Evolutionary conservation across 37 sponge, comb jelly and placozoan species (phyloP).

Genomic region (Agelas oroides): DNA sequence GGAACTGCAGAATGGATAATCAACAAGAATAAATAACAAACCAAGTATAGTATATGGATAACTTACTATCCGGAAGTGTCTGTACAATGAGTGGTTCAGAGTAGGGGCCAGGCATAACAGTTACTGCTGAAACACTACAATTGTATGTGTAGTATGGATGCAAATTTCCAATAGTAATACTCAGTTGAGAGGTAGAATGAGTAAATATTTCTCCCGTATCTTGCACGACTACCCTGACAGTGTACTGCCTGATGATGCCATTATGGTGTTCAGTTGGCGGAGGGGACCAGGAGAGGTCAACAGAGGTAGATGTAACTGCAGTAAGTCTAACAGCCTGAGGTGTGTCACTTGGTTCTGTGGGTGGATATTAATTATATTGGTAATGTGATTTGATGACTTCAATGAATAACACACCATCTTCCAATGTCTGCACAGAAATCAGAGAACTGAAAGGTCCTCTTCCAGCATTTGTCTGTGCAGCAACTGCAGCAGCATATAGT

Average conservation of each 20-base stretch:
- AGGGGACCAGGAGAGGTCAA: slow-evolving; percentile 29
- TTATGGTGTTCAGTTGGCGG: slow-evolving; percentile 28
- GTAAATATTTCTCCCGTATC: slow-evolving; percentile 16
- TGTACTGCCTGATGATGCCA: slow-evolving; percentile 35
- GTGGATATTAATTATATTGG: too few species aligned
- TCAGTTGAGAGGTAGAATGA: background rate
- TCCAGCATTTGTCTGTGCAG: slow-evolving; percentile 28
- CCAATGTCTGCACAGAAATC: slow-evolving; percentile 13
- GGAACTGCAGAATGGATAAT: too few species aligned
- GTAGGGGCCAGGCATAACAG: slow-evolving; percentile 27
- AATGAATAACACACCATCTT: too few species aligned
- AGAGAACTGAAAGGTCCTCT: slow-evolving; percentile 38
- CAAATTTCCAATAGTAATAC: background rate
- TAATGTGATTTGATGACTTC: too few species aligned
- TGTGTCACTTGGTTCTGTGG: slow-evolving; percentile 2
- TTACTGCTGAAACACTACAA: slow-evolving; percentile 34
- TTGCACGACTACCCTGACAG: background rate
- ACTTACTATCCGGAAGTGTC: slow-evolving; percentile 20
- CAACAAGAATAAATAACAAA: too few species aligned
- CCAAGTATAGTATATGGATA: too few species aligned
- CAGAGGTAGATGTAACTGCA: background rate
- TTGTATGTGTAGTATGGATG: slow-evolving; percentile 57
- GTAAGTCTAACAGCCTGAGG: background rate
- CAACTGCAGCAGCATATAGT: slow-evolving; percentile 12
- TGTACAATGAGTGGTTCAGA: background rate